These are phyloP conservation scores for Ancistrus triradiatus DNA, from an alignment of 2,113 vertebrate genomes.

Conservation along the genomic window DNA sequence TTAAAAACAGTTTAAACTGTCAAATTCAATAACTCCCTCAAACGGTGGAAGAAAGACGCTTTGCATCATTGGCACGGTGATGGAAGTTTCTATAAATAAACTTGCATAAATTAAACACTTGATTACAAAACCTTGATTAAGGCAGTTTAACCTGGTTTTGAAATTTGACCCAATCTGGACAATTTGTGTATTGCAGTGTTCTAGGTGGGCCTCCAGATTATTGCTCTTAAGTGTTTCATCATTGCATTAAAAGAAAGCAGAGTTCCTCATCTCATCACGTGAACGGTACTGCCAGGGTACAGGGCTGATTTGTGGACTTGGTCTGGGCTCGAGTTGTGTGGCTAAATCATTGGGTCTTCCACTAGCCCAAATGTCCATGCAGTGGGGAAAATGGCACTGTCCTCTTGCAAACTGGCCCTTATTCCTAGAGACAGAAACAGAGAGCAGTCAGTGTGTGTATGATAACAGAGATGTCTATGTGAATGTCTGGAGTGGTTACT, in stretches of 20 bases:
- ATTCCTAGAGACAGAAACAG: constrained; percentile 72
- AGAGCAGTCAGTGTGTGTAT: constrained; percentile 51
- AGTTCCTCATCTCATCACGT: constrained; percentile 1
- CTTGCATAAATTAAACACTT: constrained; percentile 64
- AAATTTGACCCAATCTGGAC: constrained; percentile 65
- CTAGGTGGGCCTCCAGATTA: neutral
- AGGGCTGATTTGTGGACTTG: neutral
- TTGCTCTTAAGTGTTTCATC: constrained; percentile 9
- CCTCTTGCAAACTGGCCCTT: constrained; percentile 57
- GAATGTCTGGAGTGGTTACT: no score
- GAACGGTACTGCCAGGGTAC: neutral
- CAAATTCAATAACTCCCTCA: constrained; percentile 53
- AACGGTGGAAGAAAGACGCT: constrained; percentile 69
- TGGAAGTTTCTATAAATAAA: constrained; percentile 83
- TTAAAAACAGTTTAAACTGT: no score
- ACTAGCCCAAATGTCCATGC: neutral
- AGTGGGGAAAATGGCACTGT: neutral
- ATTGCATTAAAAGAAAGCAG: constrained; percentile 2
- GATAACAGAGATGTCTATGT: no score
- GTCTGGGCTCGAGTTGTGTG: no score
- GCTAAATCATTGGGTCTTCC: neutral
- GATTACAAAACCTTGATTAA: constrained; percentile 61
- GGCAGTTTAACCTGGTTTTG: constrained; percentile 60
- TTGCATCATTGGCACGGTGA: constrained; percentile 81
- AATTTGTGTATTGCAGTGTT: constrained; percentile 59